These are phyloP conservation scores for Phylloscopus trochiloides DNA, from an alignment of 2,113 vertebrate genomes.

Conservation along the genomic window DNA sequence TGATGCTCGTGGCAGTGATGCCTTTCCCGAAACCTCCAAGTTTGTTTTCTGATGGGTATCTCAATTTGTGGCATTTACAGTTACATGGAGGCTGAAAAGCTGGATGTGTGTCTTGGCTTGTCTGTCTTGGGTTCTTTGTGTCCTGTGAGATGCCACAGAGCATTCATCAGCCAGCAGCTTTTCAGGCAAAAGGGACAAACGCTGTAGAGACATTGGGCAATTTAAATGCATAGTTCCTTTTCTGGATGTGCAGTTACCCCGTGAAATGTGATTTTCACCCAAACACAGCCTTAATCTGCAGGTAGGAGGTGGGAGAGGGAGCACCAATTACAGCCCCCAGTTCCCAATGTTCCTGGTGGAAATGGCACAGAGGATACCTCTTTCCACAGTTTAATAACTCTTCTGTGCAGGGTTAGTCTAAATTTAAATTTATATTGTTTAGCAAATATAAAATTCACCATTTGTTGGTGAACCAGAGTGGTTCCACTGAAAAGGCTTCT, in stretches of 20 bases:
- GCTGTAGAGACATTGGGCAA: rapidly evolving
- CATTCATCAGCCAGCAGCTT: background rate
- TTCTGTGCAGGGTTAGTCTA: background rate
- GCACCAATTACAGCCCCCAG: too few species aligned
- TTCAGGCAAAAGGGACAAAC: background rate
- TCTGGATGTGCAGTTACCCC: background rate
- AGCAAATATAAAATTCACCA: background rate
- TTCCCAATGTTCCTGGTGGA: background rate
- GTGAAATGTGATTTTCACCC: background rate
- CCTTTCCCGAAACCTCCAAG: background rate
- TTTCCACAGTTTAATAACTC: background rate
- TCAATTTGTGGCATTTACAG: background rate
- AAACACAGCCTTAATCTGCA: background rate
- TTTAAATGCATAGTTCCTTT: background rate
- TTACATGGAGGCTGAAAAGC: background rate
- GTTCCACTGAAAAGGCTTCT: background rate
- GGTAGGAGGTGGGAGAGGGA: background rate
- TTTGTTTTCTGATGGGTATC: background rate
- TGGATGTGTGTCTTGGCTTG: background rate
- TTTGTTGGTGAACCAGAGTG: background rate
- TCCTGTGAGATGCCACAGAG: background rate
- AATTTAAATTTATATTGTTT: background rate
- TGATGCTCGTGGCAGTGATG: background rate
- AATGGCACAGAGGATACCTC: background rate
- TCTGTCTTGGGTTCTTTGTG: background rate